These are phyloP conservation scores for Saguinus midas DNA, from an alignment of 2,113 vertebrate species.

Conservation along the genomic window DNA sequence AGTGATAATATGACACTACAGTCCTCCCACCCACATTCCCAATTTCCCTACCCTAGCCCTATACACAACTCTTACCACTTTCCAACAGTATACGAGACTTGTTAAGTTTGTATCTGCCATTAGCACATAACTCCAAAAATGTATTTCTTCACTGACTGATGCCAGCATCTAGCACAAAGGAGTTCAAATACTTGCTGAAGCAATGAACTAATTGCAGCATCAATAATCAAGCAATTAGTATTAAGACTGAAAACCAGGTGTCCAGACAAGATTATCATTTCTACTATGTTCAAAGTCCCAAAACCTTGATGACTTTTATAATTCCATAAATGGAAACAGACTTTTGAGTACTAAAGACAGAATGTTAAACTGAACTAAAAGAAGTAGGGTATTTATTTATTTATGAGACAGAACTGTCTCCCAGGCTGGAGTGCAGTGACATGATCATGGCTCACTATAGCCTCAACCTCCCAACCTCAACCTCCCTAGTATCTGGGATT, in stretches of 20 bases:
- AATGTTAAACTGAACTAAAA: neutral
- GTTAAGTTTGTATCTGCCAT: neutral
- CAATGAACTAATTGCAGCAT: neutral
- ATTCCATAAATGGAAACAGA: neutral
- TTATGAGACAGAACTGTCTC: no score
- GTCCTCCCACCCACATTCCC: neutral
- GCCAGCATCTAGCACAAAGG: neutral
- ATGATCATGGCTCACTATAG: no score
- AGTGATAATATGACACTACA: neutral
- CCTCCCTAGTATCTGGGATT: no score
- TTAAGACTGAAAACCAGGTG: neutral
- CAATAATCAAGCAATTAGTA: neutral
- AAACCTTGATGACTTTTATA: neutral
- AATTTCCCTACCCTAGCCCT: neutral
- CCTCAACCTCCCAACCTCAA: no score
- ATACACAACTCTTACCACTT: neutral
- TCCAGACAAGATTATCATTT: neutral
- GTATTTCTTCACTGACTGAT: neutral
- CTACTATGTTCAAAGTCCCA: neutral
- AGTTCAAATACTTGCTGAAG: neutral
- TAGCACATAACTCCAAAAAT: neutral
- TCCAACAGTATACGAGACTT: neutral
- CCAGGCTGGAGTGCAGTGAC: no score
- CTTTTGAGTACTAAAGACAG: constrained; percentile 13
- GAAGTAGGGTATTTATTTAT: neutral